Evolutionary conservation across 2,888 invertebrate genomes (phyloP), one percentile per base, ranked within the genome.

Genomic region (Protophormia terraenovae): DNA sequence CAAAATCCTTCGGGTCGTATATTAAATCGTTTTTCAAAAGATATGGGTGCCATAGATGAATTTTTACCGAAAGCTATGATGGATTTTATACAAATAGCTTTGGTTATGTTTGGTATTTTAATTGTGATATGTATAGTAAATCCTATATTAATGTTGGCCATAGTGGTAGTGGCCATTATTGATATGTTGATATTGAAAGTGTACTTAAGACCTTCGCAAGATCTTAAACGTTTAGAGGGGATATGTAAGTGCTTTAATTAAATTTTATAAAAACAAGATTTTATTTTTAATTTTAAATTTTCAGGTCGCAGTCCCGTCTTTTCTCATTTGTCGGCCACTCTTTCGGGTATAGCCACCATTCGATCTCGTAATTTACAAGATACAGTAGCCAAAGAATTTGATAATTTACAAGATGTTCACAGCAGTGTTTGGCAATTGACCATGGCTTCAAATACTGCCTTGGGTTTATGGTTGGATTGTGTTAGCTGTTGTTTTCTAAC

Each of bases 271-370:
- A n/a, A 45, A 45, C 6, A n/a, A n/a, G 5, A 5, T 45, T 14
- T n/a, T n/a, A 47, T 6, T 12, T 14, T 45, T 67, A 16, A 10
- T 5, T 22, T 12, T 12, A 6, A 12, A 10, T 27, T 29, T 53
- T 62, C 72, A 90, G 97, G 96, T 79, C 94, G 97, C 85, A 97
- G 98, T 92, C 98, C 98, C 0, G 96, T 98, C 0, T 98, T 98
- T 91, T 97, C 97, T 0, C 97, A 98, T 91, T 95, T 98, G 87
- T 96, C 96, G n/a, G 96, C 97, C 0, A 96, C 97, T 0, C 93
- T 98, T 7, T 95, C 96, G 84, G 98, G 98, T 1, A 94, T 98
- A 35, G 95, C 96, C 45, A 97, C 97, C 0, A 97, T 99, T 84
- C 94, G 98, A 81, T 96, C 98, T 0, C 95, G 96, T 1, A 94